A percentile compares a stretch with the other conserved stretches of the same genome.
These are phyloP conservation scores for Cylloceria caligata DNA, from an alignment of 2,888 invertebrate species.

Conservation along the genomic window DNA sequence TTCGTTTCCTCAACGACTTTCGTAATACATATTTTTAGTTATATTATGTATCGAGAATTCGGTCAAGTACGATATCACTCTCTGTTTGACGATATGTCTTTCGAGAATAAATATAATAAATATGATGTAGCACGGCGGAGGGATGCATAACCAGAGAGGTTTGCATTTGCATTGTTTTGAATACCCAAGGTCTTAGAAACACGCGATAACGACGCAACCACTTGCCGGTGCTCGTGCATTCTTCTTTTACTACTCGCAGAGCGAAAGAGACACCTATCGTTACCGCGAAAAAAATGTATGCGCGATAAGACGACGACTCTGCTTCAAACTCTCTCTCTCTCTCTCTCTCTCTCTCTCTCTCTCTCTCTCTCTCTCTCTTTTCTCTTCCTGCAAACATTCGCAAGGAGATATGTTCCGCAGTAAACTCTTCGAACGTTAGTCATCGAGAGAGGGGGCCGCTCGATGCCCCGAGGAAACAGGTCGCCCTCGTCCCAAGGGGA, in stretches of 20 bases:
- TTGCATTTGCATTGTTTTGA: slow-evolving; percentile 26
- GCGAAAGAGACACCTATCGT: neutral
- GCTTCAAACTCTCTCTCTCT: neutral
- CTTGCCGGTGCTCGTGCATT: neutral
- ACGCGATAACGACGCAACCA: neutral
- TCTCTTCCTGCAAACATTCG: neutral
- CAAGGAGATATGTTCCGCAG: slow-evolving; percentile 3
- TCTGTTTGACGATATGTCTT: neutral
- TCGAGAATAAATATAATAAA: slow-evolving; percentile 17
- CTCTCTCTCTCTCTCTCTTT: neutral
- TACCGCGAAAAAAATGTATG: slow-evolving; percentile 2
- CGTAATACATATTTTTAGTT: neutral
- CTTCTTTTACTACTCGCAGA: neutral
- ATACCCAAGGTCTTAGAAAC: neutral
- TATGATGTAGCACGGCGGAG: neutral
- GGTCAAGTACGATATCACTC: neutral
- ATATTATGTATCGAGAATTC: slow-evolving; percentile 52
- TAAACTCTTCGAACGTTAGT: slow-evolving; percentile 53
- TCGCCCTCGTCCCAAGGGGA: slow-evolving; percentile 47
- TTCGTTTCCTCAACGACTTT: neutral
- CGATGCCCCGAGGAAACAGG: slow-evolving; percentile 55
- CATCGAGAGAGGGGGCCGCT: slow-evolving; percentile 33
- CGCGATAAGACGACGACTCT: slow-evolving; percentile 30
- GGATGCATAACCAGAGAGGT: slow-evolving; percentile 6
- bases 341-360: neutral